A percentile compares a stretch with the other conserved stretches of the same genome.
These are phyloP conservation scores for Ceratitis capitata DNA, from an alignment of 1,140 invertebrate genomes.

Conservation along the genomic window DNA sequence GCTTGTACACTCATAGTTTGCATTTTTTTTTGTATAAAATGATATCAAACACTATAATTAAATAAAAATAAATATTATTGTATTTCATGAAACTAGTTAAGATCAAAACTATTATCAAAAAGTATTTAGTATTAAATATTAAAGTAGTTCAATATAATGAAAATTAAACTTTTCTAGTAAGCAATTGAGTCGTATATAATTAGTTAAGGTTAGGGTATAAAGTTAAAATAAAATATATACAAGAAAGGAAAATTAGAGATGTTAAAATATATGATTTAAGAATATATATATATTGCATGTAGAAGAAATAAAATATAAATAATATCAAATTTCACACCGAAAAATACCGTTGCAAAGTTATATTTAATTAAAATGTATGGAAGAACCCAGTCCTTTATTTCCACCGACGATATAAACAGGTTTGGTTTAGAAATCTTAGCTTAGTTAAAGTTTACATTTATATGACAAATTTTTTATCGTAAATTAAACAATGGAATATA, in stretches of 20 bases:
- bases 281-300: not conserved
- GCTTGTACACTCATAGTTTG: not conserved
- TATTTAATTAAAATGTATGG: not conserved
- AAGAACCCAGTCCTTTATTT: not conserved
- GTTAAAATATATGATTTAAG: not conserved
- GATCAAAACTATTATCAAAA: not conserved
- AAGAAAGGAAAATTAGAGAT: not conserved
- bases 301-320: conserved; percentile 10
- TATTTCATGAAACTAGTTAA: not conserved
- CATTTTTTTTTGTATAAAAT: not conserved
- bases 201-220: conserved; percentile 14
- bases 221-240: not conserved
- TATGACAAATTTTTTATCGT: not conserved
- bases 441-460: too few relatives aligned
- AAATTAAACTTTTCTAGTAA: not conserved
- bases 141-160: not conserved
- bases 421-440: too few relatives aligned
- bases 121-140: conserved; percentile 6
- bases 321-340: not conserved
- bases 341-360: not conserved
- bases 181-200: not conserved
- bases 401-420: too few relatives aligned
- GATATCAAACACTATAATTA: not conserved
- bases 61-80: not conserved
- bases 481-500: too few relatives aligned